Conservation (phyloP, 2,888 invertebrate species). For the Prenolepis imparis region DNA sequence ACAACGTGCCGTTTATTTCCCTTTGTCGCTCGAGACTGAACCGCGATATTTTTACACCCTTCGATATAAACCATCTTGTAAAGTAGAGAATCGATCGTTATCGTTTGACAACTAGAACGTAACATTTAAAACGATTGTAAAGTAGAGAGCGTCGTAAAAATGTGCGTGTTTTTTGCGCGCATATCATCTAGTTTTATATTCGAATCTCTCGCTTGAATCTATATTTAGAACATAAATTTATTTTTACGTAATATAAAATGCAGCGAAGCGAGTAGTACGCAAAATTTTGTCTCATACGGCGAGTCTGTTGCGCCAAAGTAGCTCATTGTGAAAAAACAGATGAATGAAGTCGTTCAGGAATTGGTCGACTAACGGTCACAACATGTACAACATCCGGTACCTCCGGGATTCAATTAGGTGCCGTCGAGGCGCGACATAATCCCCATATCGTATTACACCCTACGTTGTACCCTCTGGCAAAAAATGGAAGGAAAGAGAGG, state of each 20-base stretch:
- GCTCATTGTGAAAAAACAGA: constrained; percentile 37
- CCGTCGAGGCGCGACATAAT: constrained; percentile 66
- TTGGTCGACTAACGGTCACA: constrained; percentile 67
- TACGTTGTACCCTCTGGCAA: constrained; percentile 40
- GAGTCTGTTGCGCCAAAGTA: not conserved
- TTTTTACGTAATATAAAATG: not conserved
- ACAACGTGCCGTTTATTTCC: constrained; percentile 40
- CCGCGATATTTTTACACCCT: constrained; percentile 29
- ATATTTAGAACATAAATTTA: not conserved
- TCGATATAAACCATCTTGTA: not conserved
- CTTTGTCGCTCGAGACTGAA: not conserved
- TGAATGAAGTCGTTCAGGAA: constrained; percentile 53
- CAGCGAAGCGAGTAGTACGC: too few relatives aligned
- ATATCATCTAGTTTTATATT: not conserved
- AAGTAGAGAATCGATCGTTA: constrained; percentile 8
- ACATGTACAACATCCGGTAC: constrained; percentile 60
- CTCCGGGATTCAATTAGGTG: constrained; percentile 73
- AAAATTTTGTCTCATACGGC: constrained; percentile 12
- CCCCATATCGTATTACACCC: constrained; percentile 71
- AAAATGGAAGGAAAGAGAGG: constrained; percentile 4
- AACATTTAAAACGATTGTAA: not conserved
- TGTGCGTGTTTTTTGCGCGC: not conserved
- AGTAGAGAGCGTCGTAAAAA: not conserved
- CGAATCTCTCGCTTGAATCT: not conserved
- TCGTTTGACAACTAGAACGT: not conserved